Percentiles rank a stretch among this genome's conserved stretches.
These are phyloP conservation scores for Ondatra zibethicus DNA, from an alignment of 2,113 vertebrate species.

Conservation along the genomic window DNA sequence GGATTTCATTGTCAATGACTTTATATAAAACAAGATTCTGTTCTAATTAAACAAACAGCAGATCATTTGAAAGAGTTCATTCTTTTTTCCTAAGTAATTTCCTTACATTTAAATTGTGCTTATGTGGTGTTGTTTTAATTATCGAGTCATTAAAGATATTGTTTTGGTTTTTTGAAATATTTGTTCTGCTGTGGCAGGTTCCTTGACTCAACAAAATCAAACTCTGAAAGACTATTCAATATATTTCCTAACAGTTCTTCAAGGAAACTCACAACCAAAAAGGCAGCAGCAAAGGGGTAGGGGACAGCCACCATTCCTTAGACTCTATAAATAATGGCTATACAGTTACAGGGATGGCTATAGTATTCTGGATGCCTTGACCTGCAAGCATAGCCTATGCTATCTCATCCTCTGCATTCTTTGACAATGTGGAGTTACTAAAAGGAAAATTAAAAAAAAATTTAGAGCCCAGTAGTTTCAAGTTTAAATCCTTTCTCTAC, in stretches of 20 bases:
- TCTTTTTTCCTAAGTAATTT: constrained; percentile 68
- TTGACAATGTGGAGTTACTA: not conserved
- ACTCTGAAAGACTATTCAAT: constrained; percentile 29
- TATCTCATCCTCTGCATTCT: not conserved
- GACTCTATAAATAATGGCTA: not conserved
- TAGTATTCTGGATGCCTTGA: not conserved
- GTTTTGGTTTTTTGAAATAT: constrained; percentile 64
- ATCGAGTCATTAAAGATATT: constrained; percentile 70
- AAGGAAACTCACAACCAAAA: not conserved
- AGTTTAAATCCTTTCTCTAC: not conserved
- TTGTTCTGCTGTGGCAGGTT: constrained; percentile 42
- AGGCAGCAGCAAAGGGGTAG: not conserved
- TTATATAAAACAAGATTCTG: constrained; percentile 32
- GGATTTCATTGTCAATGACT: constrained; percentile 23
- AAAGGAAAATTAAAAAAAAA: not conserved
- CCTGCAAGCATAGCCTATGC: not conserved
- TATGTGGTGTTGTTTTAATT: constrained; percentile 70
- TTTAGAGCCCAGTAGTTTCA: not conserved
- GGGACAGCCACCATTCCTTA: not conserved
- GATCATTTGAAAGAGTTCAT: constrained; percentile 60
- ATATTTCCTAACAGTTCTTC: not conserved
- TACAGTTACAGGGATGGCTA: not conserved
- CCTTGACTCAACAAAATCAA: constrained; percentile 27
- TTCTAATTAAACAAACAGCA: constrained; percentile 75
- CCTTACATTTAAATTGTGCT: constrained; percentile 67